These are phyloP conservation scores for Eretmochelys imbricata DNA, from an alignment of 2,113 vertebrate species.

Conservation along the genomic window DNA sequence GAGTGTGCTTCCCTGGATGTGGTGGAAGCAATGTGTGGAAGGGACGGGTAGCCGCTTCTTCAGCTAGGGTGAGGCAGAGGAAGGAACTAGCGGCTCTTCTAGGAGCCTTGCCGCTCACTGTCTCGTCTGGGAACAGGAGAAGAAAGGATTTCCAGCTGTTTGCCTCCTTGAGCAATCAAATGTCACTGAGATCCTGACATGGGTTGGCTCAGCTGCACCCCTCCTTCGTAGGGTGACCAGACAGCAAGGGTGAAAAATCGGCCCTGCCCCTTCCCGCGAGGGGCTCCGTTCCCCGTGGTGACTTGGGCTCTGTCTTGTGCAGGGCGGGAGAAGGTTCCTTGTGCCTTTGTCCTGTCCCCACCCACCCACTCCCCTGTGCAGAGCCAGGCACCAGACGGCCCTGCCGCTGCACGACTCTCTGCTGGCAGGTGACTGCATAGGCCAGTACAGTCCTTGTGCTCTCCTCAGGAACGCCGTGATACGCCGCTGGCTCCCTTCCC, in stretches of 20 bases:
- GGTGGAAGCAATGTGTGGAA: rapidly evolving
- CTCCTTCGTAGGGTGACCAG: no score
- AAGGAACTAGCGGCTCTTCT: no score
- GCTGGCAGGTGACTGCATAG: neutral
- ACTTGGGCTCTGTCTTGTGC: neutral
- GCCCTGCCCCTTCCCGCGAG: neutral
- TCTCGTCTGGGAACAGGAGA: no score
- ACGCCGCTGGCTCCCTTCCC: no score
- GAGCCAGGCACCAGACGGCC: neutral
- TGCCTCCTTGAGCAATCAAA: no score
- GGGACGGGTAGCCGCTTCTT: neutral
- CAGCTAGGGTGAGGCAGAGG: neutral
- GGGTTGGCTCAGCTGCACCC: no score
- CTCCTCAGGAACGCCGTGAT: no score
- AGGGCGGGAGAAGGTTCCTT: neutral
- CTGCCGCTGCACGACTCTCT: no score
- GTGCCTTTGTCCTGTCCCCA: neutral
- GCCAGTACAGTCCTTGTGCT: neutral
- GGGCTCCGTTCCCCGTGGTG: rapidly evolving
- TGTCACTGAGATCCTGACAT: no score
- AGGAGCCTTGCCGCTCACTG: no score
- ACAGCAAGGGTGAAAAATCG: no score
- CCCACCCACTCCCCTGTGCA: neutral
- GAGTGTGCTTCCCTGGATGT: rapidly evolving
- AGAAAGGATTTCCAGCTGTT: no score